These are phyloP conservation scores for Gari tellinella DNA, from an alignment of 2,888 invertebrate species.

Conservation along the genomic window DNA sequence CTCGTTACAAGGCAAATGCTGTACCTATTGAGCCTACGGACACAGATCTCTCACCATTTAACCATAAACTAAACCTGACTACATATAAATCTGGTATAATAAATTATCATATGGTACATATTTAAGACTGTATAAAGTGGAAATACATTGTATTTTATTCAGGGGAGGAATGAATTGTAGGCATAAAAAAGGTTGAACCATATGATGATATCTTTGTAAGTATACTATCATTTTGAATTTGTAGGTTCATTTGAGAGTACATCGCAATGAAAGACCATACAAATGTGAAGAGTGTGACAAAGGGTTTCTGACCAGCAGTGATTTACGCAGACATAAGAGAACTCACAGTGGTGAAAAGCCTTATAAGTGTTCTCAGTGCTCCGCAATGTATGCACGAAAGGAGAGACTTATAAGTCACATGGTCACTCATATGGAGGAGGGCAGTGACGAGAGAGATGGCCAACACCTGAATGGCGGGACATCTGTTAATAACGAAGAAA, in stretches of 20 bases:
- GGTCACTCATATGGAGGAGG: conserved; percentile 45
- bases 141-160: too few species aligned
- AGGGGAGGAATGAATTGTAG: too few species aligned
- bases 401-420: conserved; percentile 49
- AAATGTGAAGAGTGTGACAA: conserved; percentile 54
- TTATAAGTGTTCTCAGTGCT: conserved; percentile 53
- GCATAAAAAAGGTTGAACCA: too few species aligned
- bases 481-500: background rate
- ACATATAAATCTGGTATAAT: too few species aligned
- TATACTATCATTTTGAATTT: background rate
- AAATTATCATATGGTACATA: too few species aligned
- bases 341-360: conserved; percentile 58
- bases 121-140: too few species aligned
- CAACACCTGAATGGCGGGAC: too few species aligned
- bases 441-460: background rate
- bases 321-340: conserved; percentile 55
- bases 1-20: too few species aligned
- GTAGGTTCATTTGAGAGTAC: conserved; percentile 55
- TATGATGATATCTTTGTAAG: too few species aligned
- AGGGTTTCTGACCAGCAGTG: conserved; percentile 58
- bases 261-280: conserved; percentile 56
- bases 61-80: too few species aligned
- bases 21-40: too few species aligned
- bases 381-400: conserved; percentile 51
- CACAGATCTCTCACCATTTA: too few species aligned